Conservation (phyloP, 2,113 vertebrate genomes). For the Oceanodroma tethys region DNA sequence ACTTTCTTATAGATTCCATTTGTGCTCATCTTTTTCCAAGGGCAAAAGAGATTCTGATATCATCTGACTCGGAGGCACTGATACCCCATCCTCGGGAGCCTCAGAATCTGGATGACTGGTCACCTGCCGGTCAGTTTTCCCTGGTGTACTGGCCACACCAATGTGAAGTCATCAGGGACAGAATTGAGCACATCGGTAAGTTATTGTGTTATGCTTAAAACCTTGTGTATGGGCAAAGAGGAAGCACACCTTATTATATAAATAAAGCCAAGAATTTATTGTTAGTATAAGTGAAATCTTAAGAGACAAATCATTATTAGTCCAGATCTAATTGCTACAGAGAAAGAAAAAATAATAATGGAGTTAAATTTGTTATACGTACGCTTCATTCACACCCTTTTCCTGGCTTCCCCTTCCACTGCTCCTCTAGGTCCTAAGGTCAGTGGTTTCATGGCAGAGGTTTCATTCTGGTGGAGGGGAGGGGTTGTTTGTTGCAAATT, state of each 20-base stretch:
- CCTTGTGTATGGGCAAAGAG: neutral
- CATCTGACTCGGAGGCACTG: conserved; percentile 59
- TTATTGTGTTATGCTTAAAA: neutral
- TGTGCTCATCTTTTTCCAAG: conserved; percentile 43
- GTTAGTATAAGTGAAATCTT: neutral
- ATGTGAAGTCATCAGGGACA: conserved; percentile 72
- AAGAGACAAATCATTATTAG: neutral
- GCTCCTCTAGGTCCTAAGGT: neutral
- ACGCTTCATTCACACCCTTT: neutral
- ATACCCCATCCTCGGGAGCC: conserved; percentile 61
- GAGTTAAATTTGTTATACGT: neutral
- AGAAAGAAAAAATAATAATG: neutral
- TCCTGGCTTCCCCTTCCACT: neutral
- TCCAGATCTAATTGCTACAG: neutral
- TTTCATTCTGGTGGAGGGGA: neutral
- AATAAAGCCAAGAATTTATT: neutral
- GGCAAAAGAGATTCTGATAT: conserved; percentile 72
- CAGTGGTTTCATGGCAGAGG: neutral
- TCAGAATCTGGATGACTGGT: conserved; percentile 61
- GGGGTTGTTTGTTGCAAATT: neutral
- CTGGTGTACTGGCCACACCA: conserved; percentile 73
- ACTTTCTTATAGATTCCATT: conserved; percentile 10
- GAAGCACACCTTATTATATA: neutral
- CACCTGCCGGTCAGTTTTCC: conserved; percentile 44
- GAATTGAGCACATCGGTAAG: conserved; percentile 76